These are phyloP conservation scores for Papilio polyxenes DNA, from an alignment of 1,140 invertebrate species.

Conservation along the genomic window DNA sequence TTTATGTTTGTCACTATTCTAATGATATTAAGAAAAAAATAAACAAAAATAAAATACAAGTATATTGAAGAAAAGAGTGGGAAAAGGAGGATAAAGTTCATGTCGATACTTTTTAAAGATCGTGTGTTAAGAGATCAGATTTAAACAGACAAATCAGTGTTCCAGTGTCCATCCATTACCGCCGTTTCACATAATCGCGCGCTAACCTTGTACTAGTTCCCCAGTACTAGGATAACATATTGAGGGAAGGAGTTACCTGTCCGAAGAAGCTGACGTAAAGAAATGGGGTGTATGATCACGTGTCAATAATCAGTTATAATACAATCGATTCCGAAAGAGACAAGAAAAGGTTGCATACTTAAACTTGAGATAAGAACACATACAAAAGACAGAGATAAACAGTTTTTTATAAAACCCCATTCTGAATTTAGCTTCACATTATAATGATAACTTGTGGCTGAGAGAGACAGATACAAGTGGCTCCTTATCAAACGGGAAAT, in stretches of 20 bases:
- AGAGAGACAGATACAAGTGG: background rate
- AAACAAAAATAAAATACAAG: no score
- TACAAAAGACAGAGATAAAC: background rate
- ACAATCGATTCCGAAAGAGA: background rate
- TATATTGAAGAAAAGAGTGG: background rate
- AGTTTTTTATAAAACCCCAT: background rate
- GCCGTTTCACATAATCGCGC: background rate
- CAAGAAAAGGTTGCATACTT: background rate
- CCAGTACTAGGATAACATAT: background rate
- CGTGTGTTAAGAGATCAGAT: background rate
- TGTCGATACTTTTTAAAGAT: background rate
- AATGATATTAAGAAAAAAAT: no score
- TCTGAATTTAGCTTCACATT: slow-evolving; percentile 3
- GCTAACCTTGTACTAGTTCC: background rate
- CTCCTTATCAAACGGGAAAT: background rate
- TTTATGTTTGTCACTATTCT: no score
- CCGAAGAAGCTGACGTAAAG: background rate
- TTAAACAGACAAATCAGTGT: background rate
- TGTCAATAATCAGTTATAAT: background rate
- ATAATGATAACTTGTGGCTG: background rate
- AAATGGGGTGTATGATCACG: background rate
- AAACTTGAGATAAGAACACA: background rate
- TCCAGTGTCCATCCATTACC: background rate
- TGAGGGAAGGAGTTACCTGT: background rate
- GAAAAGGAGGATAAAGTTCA: background rate